Percentiles rank a stretch among this genome's conserved stretches.
These are phyloP conservation scores for Gymnosoma rotundatum DNA, from an alignment of 2,888 invertebrate species.

Conservation along the genomic window DNA sequence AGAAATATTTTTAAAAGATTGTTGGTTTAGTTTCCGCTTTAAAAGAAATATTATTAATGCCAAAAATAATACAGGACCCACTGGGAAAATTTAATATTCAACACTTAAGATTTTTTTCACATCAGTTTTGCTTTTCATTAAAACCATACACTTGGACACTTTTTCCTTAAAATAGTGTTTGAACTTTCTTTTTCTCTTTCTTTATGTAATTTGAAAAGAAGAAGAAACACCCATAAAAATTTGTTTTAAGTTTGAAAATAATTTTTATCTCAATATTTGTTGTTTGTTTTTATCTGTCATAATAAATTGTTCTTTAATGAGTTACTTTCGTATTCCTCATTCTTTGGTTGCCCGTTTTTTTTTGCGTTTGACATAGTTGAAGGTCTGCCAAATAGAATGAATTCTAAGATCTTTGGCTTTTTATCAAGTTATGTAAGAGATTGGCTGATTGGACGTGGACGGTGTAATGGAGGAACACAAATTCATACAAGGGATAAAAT, in stretches of 20 bases:
- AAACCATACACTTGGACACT: too few species aligned
- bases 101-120: too few species aligned
- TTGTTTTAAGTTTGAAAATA: conserved; percentile 11
- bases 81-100: too few species aligned
- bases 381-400: conserved; percentile 46
- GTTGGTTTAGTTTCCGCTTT: too few species aligned
- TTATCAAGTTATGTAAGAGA: conserved; percentile 22
- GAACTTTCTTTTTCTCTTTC: not conserved
- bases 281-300: conserved; percentile 3
- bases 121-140: too few species aligned
- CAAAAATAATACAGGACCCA: too few species aligned
- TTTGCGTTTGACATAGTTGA: conserved; percentile 52
- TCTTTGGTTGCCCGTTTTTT: too few species aligned
- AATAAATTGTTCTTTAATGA: conserved; percentile 34
- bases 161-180: too few species aligned
- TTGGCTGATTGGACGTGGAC: conserved; percentile 7
- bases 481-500: not conserved
- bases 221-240: not conserved
- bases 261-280: conserved; percentile 33
- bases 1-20: too few species aligned
- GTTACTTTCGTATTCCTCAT: conserved; percentile 16
- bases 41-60: too few species aligned
- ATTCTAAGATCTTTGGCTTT: conserved; percentile 34
- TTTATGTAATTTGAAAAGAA: not conserved
- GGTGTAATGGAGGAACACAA: not conserved